Base-by-base conservation (phyloP, 2,113 vertebrate species). In the Taurulus bubalis region DNA sequence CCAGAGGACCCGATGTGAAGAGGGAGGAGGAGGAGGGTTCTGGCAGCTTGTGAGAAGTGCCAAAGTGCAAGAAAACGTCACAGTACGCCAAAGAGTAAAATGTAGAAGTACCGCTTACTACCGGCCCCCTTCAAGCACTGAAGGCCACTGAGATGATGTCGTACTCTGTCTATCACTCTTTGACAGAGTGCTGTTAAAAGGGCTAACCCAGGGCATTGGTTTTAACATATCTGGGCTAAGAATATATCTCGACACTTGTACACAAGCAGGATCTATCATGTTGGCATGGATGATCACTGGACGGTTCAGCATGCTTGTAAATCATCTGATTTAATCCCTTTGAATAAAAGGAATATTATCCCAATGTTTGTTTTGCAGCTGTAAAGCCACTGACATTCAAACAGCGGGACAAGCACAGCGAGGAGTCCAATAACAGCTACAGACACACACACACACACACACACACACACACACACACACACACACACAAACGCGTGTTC, bases 331-430 rank as follows among this genome's bases (percentile, higher is more conserved):
- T 75, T 81, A 85, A 87, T 85, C 84, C 74, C 47, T 47, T 42
- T 24, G 58, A 80, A 85, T 66, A 73, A 77, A 75, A 79, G 49
- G 22, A 89, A 80, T 47, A 73, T 42, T 55, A 87, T 69, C 69
- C 62, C 36, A 1, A 1, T 45, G 64, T 65, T 84, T 81, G 84
- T 90, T 92, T 40, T 75, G 69, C 77, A 70, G 83, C 86, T 82
- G 66, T 60, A 79, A 87, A 87, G 56, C 66, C 47, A 32, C 5
- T 28, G 73, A 78, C 71, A 67, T 88, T 88, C 51, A 87, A 65
- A 79, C 36, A 79, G 83, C 11, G 40, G 26, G 79, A 71, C 56
- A 1, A 58, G 70, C 42, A 32, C 63, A 79, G 65, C 4, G 20
- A 87, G 47, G 24, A 26, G 65, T 82, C 63, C 45, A 71, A 63